Base-by-base conservation (phyloP, 2,797 vertebrate genomes). In the Dendrocincla tyrannina region DNA sequence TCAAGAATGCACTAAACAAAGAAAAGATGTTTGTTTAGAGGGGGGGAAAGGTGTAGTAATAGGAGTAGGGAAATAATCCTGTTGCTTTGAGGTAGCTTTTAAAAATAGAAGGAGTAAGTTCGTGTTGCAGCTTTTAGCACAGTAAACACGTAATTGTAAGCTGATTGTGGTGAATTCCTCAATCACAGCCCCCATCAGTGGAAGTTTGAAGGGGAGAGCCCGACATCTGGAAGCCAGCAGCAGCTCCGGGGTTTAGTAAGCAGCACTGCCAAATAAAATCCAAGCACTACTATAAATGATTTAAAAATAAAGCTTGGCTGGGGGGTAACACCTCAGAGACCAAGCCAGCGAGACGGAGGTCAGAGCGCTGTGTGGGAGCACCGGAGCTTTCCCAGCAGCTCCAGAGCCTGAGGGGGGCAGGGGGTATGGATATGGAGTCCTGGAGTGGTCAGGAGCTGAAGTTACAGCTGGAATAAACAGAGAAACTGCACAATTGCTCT, bases 221-320 rank as follows among this genome's bases (percentile, higher is more conserved):
- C 2, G 6, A 60, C 94, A 94, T 94, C 92, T 94, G 90, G 93
- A 88, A 91, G 52, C 88, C 90, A 96, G 88, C 68, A 85, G 82
- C 85, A 76, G 79, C 60, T 76, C 10, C 4, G 75, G 85, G 14
- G 66, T 85, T 89, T 80, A 91, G 69, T 69, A 80, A 95, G 49
- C 10, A 7, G 39, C 46, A 5, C 50, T 73, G 89, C 82, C 90
- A 91, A 88, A 79, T 85, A 80, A 89, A 96, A 91, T 70, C 39
- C 2, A 5, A 83, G 72, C 1, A 0, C 62, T 78, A 7, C 81
- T 86, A 35, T 66, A 79, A 87, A 55, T 7, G 15, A 53, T 82
- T 53, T 5, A 76, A 79, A 93, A 81, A 78, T 59, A 78, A 81
- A 75, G 89, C 49, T 58, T 49, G 77, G 77, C 87, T 85, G 0